A percentile compares a stretch with the other conserved stretches of the same genome.
These are phyloP conservation scores for Vireo altiloquus DNA, from an alignment of 2,113 vertebrate genomes.

Conservation along the genomic window DNA sequence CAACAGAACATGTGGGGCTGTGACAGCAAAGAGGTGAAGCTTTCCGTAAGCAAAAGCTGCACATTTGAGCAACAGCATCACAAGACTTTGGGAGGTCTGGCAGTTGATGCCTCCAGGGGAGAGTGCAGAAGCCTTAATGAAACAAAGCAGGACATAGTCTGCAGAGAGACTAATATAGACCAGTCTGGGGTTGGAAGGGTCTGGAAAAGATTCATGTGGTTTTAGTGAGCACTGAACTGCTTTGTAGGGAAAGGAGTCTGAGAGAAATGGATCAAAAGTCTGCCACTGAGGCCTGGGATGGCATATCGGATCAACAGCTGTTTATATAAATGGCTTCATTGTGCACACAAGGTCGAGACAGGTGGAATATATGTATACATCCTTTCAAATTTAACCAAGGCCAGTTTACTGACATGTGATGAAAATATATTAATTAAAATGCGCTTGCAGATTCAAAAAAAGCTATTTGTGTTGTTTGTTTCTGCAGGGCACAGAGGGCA, in stretches of 20 bases:
- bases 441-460: neutral
- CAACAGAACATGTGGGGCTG: neutral
- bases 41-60: neutral
- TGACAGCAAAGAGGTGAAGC: neutral
- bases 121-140: neutral
- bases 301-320: neutral
- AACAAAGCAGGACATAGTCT: neutral
- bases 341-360: neutral
- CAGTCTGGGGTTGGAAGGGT: neutral
- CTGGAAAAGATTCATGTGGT: neutral
- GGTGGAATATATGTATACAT: neutral
- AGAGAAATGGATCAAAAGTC: neutral
- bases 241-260: neutral
- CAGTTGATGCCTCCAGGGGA: neutral
- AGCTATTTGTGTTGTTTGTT: neutral
- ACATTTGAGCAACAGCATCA: neutral
- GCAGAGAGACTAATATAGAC: neutral
- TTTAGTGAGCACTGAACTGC: neutral
- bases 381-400: neutral
- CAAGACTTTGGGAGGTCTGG: neutral
- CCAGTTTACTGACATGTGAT: neutral
- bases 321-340: neutral
- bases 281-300: neutral
- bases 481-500: neutral
- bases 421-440: neutral